phyloP scores from a whole-genome alignment of 2,113 vertebrate species.

The Eleginops maclovinus region DNA sequence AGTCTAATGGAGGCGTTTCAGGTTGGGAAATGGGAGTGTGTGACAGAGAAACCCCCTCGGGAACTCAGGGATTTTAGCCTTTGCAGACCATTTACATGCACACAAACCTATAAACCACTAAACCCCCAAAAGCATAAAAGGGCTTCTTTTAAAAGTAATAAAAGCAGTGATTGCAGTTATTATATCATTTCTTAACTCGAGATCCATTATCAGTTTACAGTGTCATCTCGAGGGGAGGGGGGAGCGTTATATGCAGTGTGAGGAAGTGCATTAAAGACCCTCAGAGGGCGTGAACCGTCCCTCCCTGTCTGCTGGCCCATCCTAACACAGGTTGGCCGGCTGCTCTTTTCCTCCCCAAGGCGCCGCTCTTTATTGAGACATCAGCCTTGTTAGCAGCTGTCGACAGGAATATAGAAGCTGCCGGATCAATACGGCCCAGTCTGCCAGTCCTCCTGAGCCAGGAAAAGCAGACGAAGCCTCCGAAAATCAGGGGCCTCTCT shows the following conservation, averaged over 20 bases:
- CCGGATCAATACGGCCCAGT: constrained; percentile 62
- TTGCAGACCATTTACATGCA: no score
- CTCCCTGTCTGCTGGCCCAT: constrained; percentile 25
- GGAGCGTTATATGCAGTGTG: neutral
- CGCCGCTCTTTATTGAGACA: constrained; percentile 72
- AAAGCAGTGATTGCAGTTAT: neutral
- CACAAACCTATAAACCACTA: no score
- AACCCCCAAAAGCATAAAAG: no score
- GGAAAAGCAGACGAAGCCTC: constrained; percentile 21
- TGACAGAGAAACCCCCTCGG: no score
- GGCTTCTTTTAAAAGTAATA: no score
- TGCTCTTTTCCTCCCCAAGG: constrained; percentile 39
- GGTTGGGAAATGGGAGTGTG: no score
- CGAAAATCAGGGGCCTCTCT: constrained; percentile 52
- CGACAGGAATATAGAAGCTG: constrained; percentile 53
- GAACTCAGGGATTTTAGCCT: no score
- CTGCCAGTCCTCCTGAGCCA: constrained; percentile 47
- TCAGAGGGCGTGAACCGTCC: constrained; percentile 24
- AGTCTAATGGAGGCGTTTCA: no score
- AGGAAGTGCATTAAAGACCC: constrained; percentile 20
- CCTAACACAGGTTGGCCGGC: constrained; percentile 34
- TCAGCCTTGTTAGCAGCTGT: constrained; percentile 79
- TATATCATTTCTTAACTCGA: neutral
- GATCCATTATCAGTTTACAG: neutral
- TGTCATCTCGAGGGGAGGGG: neutral